These are phyloP conservation scores for Astreopora myriophthalma DNA, from an alignment of 64 coral and sea anemone species.

Conservation along the genomic window DNA sequence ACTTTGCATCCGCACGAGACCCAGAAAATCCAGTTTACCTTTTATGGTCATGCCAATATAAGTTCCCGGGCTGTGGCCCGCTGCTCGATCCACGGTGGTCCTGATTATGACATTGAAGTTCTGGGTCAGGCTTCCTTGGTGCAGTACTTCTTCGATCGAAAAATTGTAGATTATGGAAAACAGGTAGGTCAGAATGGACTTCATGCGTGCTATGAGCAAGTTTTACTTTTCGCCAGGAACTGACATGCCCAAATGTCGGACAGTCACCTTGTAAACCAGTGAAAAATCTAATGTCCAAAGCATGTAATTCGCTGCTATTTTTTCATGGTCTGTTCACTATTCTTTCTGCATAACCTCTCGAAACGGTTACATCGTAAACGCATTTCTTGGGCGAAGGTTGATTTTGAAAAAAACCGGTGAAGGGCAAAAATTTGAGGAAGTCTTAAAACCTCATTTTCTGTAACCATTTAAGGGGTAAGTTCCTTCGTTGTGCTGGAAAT, in stretches of 20 bases:
- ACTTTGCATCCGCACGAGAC: constrained; percentile 88
- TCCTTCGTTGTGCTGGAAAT: too few relatives aligned
- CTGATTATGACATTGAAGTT: constrained; percentile 91
- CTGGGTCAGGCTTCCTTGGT: constrained; percentile 87
- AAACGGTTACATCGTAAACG: too few relatives aligned
- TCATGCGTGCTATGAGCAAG: background rate
- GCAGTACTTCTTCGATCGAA: constrained; percentile 93
- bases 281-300: too few relatives aligned
- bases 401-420: background rate
- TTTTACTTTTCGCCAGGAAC: too few relatives aligned
- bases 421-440: too few relatives aligned
- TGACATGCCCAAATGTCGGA: too few relatives aligned
- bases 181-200: constrained; percentile 48
- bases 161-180: constrained; percentile 87
- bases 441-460: too few relatives aligned
- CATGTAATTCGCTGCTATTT: background rate
- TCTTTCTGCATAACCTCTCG: background rate
- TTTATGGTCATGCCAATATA: constrained; percentile 95
- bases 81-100: constrained; percentile 88
- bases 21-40: constrained; percentile 97
- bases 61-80: constrained; percentile 84
- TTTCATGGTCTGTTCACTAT: background rate
- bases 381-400: background rate
- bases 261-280: too few relatives aligned
- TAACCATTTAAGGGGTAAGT: too few relatives aligned